These are phyloP conservation scores for Bellardia pandia DNA, from an alignment of 2,888 invertebrate genomes.

Conservation along the genomic window DNA sequence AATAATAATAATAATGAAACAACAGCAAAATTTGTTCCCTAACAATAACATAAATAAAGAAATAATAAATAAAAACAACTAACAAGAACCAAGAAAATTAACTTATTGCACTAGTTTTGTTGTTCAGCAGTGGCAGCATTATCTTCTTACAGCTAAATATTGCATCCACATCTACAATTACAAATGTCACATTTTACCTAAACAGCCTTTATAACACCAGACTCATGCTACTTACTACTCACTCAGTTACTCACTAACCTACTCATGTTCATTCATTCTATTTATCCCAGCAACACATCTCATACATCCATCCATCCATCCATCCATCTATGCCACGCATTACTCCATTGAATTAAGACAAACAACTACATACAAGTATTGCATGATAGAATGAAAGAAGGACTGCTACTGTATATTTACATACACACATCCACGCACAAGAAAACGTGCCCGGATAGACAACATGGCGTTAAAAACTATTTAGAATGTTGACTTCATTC, in stretches of 20 bases:
- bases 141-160: background rate
- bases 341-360: constrained; percentile 32
- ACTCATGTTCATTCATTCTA: background rate
- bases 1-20: constrained; percentile 28
- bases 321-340: constrained; percentile 35
- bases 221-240: background rate
- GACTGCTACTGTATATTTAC: background rate
- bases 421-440: constrained; percentile 31
- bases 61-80: constrained; percentile 27
- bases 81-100: constrained; percentile 22
- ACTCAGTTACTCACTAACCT: background rate
- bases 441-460: constrained; percentile 61
- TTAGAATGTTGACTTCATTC: constrained; percentile 72
- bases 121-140: background rate
- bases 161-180: constrained; percentile 19
- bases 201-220: constrained; percentile 41
- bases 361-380: background rate
- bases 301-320: constrained; percentile 9
- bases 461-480: constrained; percentile 70
- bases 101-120: constrained; percentile 42
- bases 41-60: constrained; percentile 32
- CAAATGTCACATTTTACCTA: constrained; percentile 49
- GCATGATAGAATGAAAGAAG: too few species aligned
- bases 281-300: background rate
- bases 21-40: constrained; percentile 4